Conservation (phyloP, 2,888 invertebrate species). For the Melieria crassipennis region DNA sequence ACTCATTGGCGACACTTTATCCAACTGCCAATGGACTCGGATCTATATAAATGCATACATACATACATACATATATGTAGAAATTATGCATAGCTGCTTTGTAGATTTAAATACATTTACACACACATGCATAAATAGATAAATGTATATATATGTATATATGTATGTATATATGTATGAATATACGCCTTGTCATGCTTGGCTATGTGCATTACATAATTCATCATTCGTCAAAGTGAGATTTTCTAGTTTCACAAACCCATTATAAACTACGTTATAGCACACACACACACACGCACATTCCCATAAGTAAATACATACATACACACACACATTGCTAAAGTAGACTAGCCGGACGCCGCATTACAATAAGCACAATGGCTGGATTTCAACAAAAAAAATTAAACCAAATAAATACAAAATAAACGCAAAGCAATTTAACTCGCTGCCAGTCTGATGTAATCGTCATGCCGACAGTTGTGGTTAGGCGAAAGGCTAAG, state of each 20-base stretch:
- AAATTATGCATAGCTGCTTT: background rate
- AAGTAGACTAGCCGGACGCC: no score
- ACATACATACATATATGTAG: constrained; percentile 14
- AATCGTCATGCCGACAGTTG: no score
- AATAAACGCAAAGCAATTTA: no score
- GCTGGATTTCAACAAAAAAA: no score
- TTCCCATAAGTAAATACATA: no score
- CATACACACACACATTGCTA: no score
- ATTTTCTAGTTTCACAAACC: constrained; percentile 22
- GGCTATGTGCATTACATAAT: constrained; percentile 25
- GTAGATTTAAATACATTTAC: no score
- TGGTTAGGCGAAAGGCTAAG: no score
- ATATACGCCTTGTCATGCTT: background rate
- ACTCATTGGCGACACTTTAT: background rate
- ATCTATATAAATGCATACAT: background rate
- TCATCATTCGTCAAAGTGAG: constrained; percentile 25
- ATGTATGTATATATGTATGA: constrained; percentile 11
- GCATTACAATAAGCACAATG: no score
- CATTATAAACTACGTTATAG: constrained; percentile 12
- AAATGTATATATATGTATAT: constrained; percentile 20
- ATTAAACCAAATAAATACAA: no score
- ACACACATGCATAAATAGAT: constrained; percentile 16
- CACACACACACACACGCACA: no score
- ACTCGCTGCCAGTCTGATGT: no score
- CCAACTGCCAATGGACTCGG: background rate